Evolutionary conservation across 2,113 vertebrate species (phyloP).

Genomic region (Callopanchax toddi): DNA sequence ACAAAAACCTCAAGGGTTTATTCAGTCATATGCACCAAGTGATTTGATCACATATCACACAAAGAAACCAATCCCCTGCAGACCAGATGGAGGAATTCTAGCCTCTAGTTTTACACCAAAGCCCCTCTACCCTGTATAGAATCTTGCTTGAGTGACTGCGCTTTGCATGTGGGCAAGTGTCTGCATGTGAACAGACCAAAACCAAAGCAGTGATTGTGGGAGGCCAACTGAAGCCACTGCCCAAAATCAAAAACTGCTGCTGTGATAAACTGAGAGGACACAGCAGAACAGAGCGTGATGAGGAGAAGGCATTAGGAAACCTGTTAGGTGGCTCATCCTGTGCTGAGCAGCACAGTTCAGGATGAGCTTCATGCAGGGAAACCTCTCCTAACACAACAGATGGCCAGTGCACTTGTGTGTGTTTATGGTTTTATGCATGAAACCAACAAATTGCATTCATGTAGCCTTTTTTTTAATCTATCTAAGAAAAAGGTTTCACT

Average conservation of each 20-base stretch:
- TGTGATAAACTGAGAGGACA: background rate
- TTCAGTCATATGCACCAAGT: conserved; percentile 3
- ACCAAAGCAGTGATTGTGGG: conserved; percentile 9
- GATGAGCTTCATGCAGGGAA: background rate
- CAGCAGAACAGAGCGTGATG: background rate
- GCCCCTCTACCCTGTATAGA: conserved; percentile 11
- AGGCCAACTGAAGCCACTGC: background rate
- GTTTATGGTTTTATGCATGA: background rate
- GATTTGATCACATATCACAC: conserved; percentile 14
- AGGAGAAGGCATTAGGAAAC: conserved; percentile 12
- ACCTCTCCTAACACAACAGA: background rate
- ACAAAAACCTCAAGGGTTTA: conserved; percentile 3
- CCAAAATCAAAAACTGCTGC: background rate
- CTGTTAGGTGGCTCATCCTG: conserved; percentile 5
- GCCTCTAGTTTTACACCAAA: conserved; percentile 14
- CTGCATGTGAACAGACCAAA: background rate
- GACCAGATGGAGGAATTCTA: conserved; percentile 11
- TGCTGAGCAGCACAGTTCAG: background rate
- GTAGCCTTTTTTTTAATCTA: too few relatives aligned
- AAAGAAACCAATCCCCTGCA: conserved; percentile 11
- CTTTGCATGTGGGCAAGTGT: conserved; percentile 14
- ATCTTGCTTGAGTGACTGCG: background rate
- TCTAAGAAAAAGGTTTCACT: too few relatives aligned
- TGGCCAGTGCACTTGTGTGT: background rate
- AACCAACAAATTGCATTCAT: background rate